Evolutionary conservation across 1,140 invertebrate species (phyloP).

Genomic region (Brachionus asplanchnoidis): DNA sequence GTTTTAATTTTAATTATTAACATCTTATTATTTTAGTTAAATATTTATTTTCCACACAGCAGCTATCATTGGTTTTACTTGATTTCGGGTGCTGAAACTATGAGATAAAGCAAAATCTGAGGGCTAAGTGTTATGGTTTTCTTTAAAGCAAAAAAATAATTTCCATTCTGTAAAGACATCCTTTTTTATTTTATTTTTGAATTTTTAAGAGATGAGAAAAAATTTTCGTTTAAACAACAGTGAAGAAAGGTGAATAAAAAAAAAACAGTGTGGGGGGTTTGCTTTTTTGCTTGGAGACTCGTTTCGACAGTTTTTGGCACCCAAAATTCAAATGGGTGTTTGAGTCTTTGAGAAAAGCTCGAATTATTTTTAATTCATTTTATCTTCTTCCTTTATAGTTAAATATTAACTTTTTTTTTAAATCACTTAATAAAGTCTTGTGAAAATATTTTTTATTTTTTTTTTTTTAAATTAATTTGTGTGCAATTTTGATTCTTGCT

Average conservation of each 20-base stretch:
- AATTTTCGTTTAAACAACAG: neutral
- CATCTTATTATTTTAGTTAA: neutral
- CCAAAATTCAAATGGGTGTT: neutral
- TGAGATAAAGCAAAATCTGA: neutral
- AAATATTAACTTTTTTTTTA: neutral
- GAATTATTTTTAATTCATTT: neutral
- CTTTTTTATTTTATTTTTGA: neutral
- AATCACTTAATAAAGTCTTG: neutral
- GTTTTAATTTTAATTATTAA: neutral
- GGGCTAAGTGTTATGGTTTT: neutral
- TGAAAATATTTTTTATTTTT: neutral
- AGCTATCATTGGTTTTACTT: neutral
- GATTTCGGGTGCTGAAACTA: neutral
- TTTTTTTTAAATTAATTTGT: neutral
- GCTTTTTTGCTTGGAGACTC: neutral
- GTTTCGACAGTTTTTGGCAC: neutral
- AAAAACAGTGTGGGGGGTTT: neutral
- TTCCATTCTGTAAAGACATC: neutral
- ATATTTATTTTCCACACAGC: neutral
- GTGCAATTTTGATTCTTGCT: neutral
- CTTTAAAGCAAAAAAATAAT: neutral
- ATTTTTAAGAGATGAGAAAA: neutral
- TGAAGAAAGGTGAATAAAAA: neutral
- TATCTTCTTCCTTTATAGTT: neutral
- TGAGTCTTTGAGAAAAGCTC: neutral